phyloP scores from a whole-genome alignment of 2,888 invertebrate species.

The Himalopsyche japonica region DNA sequence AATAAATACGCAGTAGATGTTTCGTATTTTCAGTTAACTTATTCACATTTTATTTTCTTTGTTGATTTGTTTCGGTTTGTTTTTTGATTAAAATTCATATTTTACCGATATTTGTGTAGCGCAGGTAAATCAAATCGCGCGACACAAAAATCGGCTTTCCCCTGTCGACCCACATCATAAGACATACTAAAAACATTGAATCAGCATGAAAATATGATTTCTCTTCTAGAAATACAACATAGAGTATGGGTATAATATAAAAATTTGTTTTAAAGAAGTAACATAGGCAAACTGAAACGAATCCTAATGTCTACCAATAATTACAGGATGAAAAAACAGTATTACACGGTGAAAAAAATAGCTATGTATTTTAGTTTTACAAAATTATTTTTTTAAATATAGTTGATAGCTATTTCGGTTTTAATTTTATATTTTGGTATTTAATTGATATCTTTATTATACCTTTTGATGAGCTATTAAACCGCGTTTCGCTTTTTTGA shows the following conservation, averaged over 20 bases:
- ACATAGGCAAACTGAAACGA: too few relatives aligned
- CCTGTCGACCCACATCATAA: slow-evolving; percentile 33
- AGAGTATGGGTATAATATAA: background rate
- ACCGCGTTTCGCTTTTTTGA: too few relatives aligned
- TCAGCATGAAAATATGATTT: slow-evolving; percentile 13
- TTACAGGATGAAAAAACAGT: too few relatives aligned
- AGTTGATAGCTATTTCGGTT: too few relatives aligned
- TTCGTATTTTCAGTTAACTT: background rate
- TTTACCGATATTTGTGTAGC: slow-evolving; percentile 2
- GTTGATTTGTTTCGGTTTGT: background rate
- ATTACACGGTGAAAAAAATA: too few relatives aligned
- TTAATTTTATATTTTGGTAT: too few relatives aligned
- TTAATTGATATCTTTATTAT: too few relatives aligned
- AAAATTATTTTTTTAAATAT: too few relatives aligned
- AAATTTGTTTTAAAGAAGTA: too few relatives aligned
- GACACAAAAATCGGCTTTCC: slow-evolving; percentile 24
- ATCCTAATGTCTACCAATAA: too few relatives aligned
- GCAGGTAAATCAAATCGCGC: background rate
- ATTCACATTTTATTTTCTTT: background rate
- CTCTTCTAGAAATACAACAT: background rate
- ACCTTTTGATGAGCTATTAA: too few relatives aligned
- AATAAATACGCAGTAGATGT: background rate
- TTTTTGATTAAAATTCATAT: slow-evolving; percentile 6
- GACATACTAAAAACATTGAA: slow-evolving; percentile 9
- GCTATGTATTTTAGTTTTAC: too few relatives aligned